These are phyloP conservation scores for Abscondita cerata DNA, from an alignment of 2,888 invertebrate species.

Conservation along the genomic window DNA sequence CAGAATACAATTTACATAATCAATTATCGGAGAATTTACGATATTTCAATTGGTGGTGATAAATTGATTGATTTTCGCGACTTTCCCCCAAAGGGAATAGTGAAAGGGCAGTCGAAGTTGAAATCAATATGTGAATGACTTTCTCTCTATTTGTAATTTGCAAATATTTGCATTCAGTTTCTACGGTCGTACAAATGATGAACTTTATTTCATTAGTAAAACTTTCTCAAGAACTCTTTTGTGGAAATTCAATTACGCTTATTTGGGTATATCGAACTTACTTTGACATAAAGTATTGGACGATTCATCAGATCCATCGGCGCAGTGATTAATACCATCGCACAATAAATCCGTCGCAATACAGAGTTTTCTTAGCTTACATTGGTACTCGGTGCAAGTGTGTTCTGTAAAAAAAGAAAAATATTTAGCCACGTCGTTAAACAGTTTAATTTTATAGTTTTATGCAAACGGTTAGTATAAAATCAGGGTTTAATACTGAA, in stretches of 20 bases:
- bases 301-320: slow-evolving; percentile 91
- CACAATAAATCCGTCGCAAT: slow-evolving; percentile 90
- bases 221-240: neutral
- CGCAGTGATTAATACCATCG: slow-evolving; percentile 93
- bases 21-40: neutral
- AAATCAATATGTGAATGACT: slow-evolving; percentile 10
- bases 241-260: neutral
- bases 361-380: slow-evolving; percentile 88
- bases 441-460: no score
- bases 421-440: no score
- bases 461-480: no score
- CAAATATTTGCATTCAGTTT: slow-evolving; percentile 15
- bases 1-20: slow-evolving; percentile 15
- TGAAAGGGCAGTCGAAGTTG: slow-evolving; percentile 1
- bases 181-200: neutral
- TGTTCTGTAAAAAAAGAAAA: slow-evolving; percentile 71
- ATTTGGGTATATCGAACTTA: slow-evolving; percentile 60
- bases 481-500: no score
- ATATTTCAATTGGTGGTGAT: slow-evolving; percentile 9
- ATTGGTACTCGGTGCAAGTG: slow-evolving; percentile 88
- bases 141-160: slow-evolving; percentile 5
- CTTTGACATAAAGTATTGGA: slow-evolving; percentile 86
- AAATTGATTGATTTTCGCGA: slow-evolving; percentile 20
- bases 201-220: slow-evolving; percentile 11
- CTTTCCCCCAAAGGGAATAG: neutral